phyloP scores from a whole-genome alignment of 2,797 vertebrate genomes.

The Anguilla obscura region DNA sequence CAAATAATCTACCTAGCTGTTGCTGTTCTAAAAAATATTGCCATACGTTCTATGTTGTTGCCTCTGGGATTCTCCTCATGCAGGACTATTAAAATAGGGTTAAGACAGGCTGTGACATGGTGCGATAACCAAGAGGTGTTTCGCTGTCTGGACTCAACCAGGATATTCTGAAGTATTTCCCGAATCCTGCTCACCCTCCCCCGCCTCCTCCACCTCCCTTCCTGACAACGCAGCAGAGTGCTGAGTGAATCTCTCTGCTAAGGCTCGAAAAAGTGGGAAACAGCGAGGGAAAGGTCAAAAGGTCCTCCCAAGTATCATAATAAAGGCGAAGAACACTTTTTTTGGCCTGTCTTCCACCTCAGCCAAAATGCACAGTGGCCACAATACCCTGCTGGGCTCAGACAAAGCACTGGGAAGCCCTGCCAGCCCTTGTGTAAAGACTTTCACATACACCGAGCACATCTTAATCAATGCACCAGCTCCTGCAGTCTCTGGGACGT shows the following conservation, averaged over 20 bases:
- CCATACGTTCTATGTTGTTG: not conserved
- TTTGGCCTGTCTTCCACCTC: not conserved
- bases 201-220: not conserved
- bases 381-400: not conserved
- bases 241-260: not conserved
- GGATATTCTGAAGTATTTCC: not conserved
- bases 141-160: not conserved
- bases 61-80: not conserved
- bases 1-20: not conserved
- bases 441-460: not conserved
- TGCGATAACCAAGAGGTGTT: not conserved
- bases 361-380: not conserved
- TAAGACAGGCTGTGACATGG: not conserved
- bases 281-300: not conserved
- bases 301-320: not conserved
- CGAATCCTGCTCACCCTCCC: not conserved
- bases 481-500: not conserved
- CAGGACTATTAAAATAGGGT: not conserved
- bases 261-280: not conserved
- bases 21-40: not conserved
- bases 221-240: not conserved
- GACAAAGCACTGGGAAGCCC: not conserved
- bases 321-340: constrained; percentile 1
- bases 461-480: constrained; percentile 1
- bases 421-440: not conserved